A percentile compares a stretch with the other conserved stretches of the same genome.
Evolutionary conservation across 64 coral and sea anemone genomes (phyloP).

Genomic region (Acropora tenuis): DNA sequence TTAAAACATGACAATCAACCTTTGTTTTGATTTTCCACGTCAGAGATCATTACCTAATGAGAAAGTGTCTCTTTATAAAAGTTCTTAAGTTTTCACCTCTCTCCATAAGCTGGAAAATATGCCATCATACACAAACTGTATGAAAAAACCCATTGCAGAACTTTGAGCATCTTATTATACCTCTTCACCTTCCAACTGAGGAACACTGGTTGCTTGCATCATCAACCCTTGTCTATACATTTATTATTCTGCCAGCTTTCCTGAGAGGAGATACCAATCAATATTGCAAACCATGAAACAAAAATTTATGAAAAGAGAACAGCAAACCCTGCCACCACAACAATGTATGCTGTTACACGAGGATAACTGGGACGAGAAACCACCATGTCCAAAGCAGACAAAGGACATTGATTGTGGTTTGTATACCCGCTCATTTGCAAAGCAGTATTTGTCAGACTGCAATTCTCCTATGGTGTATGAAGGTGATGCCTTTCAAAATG

Average conservation of each 20-base stretch:
- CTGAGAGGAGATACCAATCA: conserved; percentile 15
- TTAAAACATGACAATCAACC: conserved; percentile 46
- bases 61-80: conserved; percentile 7
- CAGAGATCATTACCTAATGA: conserved; percentile 18
- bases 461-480: background rate
- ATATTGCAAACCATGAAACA: conserved; percentile 24
- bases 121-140: conserved; percentile 22
- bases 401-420: conserved; percentile 5
- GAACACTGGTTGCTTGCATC: conserved; percentile 60
- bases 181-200: conserved; percentile 31
- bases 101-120: conserved; percentile 25
- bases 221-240: conserved; percentile 19
- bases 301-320: conserved; percentile 30
- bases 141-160: conserved; percentile 37
- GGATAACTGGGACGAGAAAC: conserved; percentile 33
- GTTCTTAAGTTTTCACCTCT: conserved; percentile 51
- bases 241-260: conserved; percentile 30
- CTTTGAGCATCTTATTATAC: conserved; percentile 28
- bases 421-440: conserved; percentile 6
- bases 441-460: conserved; percentile 12
- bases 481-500: conserved; percentile 6
- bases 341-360: conserved; percentile 7
- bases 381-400: conserved; percentile 30
- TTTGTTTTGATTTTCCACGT: conserved; percentile 11
- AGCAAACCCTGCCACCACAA: conserved; percentile 14